Evolutionary conservation across 1,140 invertebrate species (phyloP).

Genomic region (Dendroctonus valens): DNA sequence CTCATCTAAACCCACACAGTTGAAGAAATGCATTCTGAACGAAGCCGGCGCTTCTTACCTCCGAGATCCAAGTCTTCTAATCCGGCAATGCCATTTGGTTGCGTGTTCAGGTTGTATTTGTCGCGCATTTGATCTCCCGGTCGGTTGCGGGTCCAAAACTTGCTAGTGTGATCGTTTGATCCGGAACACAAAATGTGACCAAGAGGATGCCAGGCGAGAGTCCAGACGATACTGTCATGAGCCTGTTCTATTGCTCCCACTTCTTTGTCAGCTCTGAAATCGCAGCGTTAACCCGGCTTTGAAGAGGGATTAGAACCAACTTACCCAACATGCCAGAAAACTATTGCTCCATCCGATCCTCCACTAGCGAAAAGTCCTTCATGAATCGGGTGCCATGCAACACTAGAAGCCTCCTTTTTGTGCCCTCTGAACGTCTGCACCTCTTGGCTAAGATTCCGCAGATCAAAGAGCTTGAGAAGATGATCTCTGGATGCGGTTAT

Average conservation of each 20-base stretch:
- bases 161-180: constrained; percentile 96
- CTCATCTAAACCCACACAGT: constrained; percentile 59
- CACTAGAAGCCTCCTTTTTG: constrained; percentile 96
- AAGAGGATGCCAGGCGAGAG: constrained; percentile 97
- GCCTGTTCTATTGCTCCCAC: constrained; percentile 97
- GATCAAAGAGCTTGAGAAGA: constrained; percentile 96
- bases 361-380: constrained; percentile 95
- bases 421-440: constrained; percentile 96
- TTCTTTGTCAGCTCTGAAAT: constrained; percentile 88
- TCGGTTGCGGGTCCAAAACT: constrained; percentile 99
- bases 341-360: constrained; percentile 94
- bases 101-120: constrained; percentile 93
- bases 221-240: constrained; percentile 99
- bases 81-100: constrained; percentile 72
- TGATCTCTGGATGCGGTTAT: constrained; percentile 98
- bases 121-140: constrained; percentile 98
- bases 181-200: constrained; percentile 98
- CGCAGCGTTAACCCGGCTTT: neutral
- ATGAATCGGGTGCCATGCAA: constrained; percentile 97
- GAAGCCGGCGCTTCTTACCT: constrained; percentile 12
- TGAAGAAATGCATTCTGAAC: neutral
- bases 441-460: constrained; percentile 91
- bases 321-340: constrained; percentile 98
- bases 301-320: constrained; percentile 21
- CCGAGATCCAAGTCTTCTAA: constrained; percentile 72